These are phyloP conservation scores for Neofelis nebulosa DNA, from an alignment of 2,113 vertebrate genomes.

Conservation along the genomic window DNA sequence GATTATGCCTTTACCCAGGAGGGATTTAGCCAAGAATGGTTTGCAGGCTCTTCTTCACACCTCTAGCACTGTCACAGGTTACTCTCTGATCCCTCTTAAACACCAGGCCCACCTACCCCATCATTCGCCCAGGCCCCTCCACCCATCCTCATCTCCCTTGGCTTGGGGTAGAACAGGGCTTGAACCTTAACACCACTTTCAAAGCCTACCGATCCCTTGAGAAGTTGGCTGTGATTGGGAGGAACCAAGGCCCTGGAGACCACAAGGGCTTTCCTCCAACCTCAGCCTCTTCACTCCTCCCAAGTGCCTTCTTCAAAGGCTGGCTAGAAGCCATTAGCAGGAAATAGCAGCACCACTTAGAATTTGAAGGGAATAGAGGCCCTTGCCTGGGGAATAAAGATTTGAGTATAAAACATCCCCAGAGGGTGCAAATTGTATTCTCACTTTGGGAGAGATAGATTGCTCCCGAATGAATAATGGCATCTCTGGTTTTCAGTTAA, in stretches of 20 bases:
- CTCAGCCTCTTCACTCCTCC: conserved; percentile 28
- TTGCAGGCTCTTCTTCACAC: background rate
- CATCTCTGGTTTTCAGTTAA: conserved; percentile 76
- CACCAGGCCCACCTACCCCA: background rate
- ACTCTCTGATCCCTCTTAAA: background rate
- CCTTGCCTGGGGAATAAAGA: conserved; percentile 58
- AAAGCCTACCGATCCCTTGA: background rate
- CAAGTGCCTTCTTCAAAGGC: background rate
- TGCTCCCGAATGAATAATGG: conserved; percentile 66
- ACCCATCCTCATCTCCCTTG: background rate
- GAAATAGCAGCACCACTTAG: conserved; percentile 44
- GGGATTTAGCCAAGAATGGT: background rate
- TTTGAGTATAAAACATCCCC: conserved; percentile 66
- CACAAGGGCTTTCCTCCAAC: conserved; percentile 15
- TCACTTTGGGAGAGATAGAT: conserved; percentile 66
- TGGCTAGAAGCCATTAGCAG: conserved; percentile 53
- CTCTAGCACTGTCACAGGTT: background rate
- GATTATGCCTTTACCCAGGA: background rate
- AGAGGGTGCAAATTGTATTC: conserved; percentile 51
- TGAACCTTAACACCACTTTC: background rate
- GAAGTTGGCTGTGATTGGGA: background rate
- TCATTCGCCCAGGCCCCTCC: background rate
- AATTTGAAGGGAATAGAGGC: conserved; percentile 33
- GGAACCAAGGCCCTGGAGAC: background rate
- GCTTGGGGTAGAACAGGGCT: background rate